These are phyloP conservation scores for Drosophila melanocephala DNA, from an alignment of 2,888 invertebrate species.

Conservation along the genomic window DNA sequence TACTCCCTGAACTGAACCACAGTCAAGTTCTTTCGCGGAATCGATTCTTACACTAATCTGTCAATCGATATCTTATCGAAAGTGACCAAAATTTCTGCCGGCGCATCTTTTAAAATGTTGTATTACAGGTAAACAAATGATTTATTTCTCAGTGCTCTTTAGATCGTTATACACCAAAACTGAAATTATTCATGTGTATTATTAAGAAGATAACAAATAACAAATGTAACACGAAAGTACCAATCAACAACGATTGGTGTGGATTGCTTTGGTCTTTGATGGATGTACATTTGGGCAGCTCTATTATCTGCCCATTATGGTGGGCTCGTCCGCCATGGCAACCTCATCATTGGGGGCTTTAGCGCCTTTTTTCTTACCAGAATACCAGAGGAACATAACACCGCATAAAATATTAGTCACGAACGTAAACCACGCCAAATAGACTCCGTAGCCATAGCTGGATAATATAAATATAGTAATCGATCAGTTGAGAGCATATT, in stretches of 20 bases:
- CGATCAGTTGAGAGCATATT: no score
- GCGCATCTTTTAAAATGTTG: neutral
- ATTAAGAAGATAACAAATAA: slow-evolving; percentile 73
- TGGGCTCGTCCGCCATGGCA: slow-evolving; percentile 94
- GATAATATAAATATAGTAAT: neutral
- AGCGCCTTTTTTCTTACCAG: slow-evolving; percentile 93
- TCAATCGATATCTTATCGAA: slow-evolving; percentile 8
- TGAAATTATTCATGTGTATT: slow-evolving; percentile 45
- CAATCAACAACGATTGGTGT: slow-evolving; percentile 27
- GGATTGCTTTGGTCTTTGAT: slow-evolving; percentile 70
- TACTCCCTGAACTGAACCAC: neutral
- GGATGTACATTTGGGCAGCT: neutral
- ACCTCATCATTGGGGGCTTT: slow-evolving; percentile 93
- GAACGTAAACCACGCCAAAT: slow-evolving; percentile 92
- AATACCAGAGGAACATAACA: slow-evolving; percentile 91
- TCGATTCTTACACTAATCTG: neutral
- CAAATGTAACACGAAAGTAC: slow-evolving; percentile 59
- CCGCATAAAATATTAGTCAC: slow-evolving; percentile 89
- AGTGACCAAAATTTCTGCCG: neutral
- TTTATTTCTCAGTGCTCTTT: slow-evolving; percentile 49
- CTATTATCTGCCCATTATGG: slow-evolving; percentile 90
- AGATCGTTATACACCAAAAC: slow-evolving; percentile 37
- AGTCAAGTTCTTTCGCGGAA: neutral
- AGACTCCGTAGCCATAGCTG: slow-evolving; percentile 90
- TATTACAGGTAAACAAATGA: slow-evolving; percentile 46